Evolutionary conservation across 2,113 vertebrate genomes (phyloP), one percentile per base, ranked within the genome.

Genomic region (Anoura caudifer): DNA sequence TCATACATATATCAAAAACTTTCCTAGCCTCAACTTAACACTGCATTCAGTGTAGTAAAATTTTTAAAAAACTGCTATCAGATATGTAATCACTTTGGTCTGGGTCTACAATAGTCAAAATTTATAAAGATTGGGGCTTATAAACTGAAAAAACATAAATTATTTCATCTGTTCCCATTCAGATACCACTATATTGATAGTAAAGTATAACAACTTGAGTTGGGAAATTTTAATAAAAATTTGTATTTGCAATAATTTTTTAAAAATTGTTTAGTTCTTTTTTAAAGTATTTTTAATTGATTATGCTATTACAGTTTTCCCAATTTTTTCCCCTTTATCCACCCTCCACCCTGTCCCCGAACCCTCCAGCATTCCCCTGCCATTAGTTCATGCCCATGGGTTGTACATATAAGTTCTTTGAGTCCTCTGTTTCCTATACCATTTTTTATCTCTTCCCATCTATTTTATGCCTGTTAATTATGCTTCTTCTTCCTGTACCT

Each of bases 61-160:
- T 33, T 69, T 91, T 38, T 28, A 0, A 5, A 65, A 65, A 95
- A 52, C 33, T 72, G 52, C 45, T 82, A 50, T 56, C 70, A 91
- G 20, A 86, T 86, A 75, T n/a, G 6, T 75, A 72, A 95, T 83
- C 31, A 79, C 75, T 96, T 91, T 69, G 54, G 12, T 54, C 47
- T 94, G 33, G 33, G 77, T 96, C 56, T 79, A 65, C 28, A 96
- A 76, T 22, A 90, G 20, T 5, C 72, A 95, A 96, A 94, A 83
- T 59, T 33, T 36, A n/a, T 59, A 87, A 90, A 65, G 56, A 82
- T 15, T 90, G 38, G 22, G 43, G 75, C 26, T 84, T 80, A 82
- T 43, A 75, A 88, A 96, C 41, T 89, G 13, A 72, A 90, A 95
- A 95, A 61, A 15, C 14, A 65, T 69, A 17, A 73, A 88, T 91